phyloP scores from a whole-genome alignment of 2,113 vertebrate species.

The Reinhardtius hippoglossoides region DNA sequence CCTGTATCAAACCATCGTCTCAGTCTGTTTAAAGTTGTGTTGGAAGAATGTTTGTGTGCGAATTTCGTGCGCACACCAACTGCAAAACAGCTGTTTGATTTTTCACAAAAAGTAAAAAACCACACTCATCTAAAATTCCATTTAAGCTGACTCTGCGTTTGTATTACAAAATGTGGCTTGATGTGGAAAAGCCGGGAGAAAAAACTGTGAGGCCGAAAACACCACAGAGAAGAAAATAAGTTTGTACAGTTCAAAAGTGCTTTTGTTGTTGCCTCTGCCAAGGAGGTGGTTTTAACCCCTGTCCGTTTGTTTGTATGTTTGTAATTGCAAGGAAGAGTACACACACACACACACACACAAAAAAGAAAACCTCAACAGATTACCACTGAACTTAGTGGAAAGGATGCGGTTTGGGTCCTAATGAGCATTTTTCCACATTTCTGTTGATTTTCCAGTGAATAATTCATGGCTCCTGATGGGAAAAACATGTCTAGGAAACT shows the following conservation, averaged over 20 bases:
- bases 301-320: too few species aligned
- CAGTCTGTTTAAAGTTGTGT: neutral
- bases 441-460: too few species aligned
- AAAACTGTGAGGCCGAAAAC: neutral
- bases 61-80: neutral
- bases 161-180: neutral
- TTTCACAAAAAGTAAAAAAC: too few species aligned
- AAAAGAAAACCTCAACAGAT: too few species aligned
- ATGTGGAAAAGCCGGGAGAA: neutral
- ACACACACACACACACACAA: too few species aligned
- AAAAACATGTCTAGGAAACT: too few species aligned
- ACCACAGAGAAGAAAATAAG: neutral
- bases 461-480: too few species aligned
- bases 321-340: too few species aligned
- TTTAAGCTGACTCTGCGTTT: neutral
- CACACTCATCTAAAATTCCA: conserved; percentile 8
- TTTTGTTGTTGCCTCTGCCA: neutral
- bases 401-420: too few species aligned
- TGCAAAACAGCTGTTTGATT: conserved; percentile 1
- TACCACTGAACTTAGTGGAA: too few species aligned
- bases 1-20: conserved; percentile 36
- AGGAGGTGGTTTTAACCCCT: too few species aligned
- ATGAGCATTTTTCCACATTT: too few species aligned
- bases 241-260: neutral
- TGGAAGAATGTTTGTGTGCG: neutral